Evolutionary conservation across 2,888 invertebrate genomes (phyloP).

Genomic region (Parnassius smintheus): DNA sequence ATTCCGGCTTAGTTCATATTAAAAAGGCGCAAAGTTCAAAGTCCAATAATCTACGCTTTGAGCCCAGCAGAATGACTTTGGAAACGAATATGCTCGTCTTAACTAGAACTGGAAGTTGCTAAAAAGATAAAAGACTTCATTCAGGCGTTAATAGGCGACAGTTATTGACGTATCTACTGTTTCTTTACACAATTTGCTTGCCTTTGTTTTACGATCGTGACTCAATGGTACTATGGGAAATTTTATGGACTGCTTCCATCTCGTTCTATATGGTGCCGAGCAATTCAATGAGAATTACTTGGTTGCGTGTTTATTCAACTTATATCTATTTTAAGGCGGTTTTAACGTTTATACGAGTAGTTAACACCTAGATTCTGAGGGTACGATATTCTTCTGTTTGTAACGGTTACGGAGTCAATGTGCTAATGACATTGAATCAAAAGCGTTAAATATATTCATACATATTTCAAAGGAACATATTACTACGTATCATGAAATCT

Average conservation of each 20-base stretch:
- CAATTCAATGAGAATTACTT: slow-evolving; percentile 1
- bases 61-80: slow-evolving; percentile 1
- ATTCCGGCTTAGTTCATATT: background rate
- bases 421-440: too few relatives aligned
- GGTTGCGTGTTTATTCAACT: too few relatives aligned
- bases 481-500: too few relatives aligned
- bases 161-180: slow-evolving; percentile 44
- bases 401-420: too few relatives aligned
- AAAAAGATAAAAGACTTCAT: slow-evolving; percentile 63
- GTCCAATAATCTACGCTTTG: background rate
- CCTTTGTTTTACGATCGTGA: slow-evolving; percentile 30
- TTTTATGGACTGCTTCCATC: slow-evolving; percentile 17
- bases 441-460: too few relatives aligned
- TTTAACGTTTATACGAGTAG: too few relatives aligned
- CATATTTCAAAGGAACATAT: too few relatives aligned
- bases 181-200: slow-evolving; percentile 24
- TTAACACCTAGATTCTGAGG: too few relatives aligned
- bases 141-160: slow-evolving; percentile 52
- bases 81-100: slow-evolving; percentile 32
- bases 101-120: slow-evolving; percentile 47
- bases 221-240: slow-evolving; percentile 24
- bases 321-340: too few relatives aligned
- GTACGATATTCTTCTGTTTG: too few relatives aligned
- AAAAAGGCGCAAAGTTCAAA: slow-evolving; percentile 11
- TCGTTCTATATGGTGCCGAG: slow-evolving; percentile 1